Evolutionary conservation across 1,140 invertebrate species (phyloP), one percentile per base, ranked within the genome.

Genomic region (Drosophila truncata): DNA sequence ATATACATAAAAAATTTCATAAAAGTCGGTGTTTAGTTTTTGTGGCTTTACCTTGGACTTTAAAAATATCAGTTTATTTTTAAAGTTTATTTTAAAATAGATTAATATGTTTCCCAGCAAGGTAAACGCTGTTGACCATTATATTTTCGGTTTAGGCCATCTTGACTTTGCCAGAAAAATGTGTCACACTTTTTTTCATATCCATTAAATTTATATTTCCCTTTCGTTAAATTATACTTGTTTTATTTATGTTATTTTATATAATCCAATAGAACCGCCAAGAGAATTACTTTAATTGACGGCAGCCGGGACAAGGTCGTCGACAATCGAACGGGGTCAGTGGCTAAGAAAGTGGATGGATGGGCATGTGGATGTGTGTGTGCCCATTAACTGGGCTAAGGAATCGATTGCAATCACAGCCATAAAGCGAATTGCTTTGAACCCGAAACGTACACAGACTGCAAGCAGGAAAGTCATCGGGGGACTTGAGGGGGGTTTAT

Each of bases 321-420:
- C 27, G 47, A n/a, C 54, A 67, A 77, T 69, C 63, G 37, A 77
- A 67, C 63, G 73, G 64, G 74, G 58, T 78, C 75, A 78, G 58
- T 78, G 33, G 74, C 46, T 69, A 31, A 60, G 54, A 18, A 31
- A 18, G 10, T 9, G 33, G 31, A 54, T n/a, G 47, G 47, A 54
- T n/a, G 47, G 47, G 25, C 7, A 18, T 33, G 18, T 35, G 50
- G 31, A 11, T 37, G 18, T 54, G 50, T 54, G 50, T 52, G 4
- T 54, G 18, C 31, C 52, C 27, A 42, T 60, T 58, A 78, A 63
- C 58, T 57, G 57, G 64, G 66, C 69, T 41, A 62, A 62, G 66
- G 62, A 78, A 78, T 78, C 75, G 75, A 78, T 78, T 54, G 75
- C 57, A 78, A 78, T 78, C 73, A 78, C 27, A 62, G 66, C 16